Percentiles rank a stretch among this genome's conserved stretches.
These are phyloP conservation scores for Monochamus alternatus DNA, from an alignment of 2,888 invertebrate species.

Conservation along the genomic window DNA sequence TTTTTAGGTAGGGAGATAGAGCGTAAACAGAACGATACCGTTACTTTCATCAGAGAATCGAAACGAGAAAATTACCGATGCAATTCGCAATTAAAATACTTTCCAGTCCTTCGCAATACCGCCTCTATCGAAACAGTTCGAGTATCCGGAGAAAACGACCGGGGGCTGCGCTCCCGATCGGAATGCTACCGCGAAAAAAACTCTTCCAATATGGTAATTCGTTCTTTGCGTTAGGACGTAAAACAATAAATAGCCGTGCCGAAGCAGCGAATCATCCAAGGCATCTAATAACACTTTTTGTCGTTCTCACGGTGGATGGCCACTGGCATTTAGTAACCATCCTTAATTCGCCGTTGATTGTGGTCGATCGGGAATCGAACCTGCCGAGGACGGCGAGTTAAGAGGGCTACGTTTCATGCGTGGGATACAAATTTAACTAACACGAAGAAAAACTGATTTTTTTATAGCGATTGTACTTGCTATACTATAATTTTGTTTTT, in stretches of 20 bases:
- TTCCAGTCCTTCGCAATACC: background rate
- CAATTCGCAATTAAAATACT: background rate
- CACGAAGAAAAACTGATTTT: no score
- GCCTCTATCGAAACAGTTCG: background rate
- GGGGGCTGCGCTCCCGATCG: background rate
- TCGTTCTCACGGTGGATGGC: slow-evolving; percentile 22
- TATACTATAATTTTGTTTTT: no score
- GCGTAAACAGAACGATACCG: no score
- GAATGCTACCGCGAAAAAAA: background rate
- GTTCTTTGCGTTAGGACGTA: background rate
- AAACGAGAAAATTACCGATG: background rate
- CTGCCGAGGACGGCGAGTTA: background rate
- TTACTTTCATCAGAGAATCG: no score
- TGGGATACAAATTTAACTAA: no score
- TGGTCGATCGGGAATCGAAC: slow-evolving; percentile 11
- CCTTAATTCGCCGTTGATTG: slow-evolving; percentile 41
- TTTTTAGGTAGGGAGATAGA: no score
- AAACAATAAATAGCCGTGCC: background rate
- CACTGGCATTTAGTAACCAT: slow-evolving; percentile 11
- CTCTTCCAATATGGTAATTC: background rate
- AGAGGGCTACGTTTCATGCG: no score
- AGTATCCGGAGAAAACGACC: background rate
- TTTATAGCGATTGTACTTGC: no score
- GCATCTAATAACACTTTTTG: slow-evolving; percentile 1
- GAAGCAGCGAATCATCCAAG: background rate